Evolutionary conservation across 2,797 vertebrate species (phyloP).

Genomic region (Thripadectes ignobilis): DNA sequence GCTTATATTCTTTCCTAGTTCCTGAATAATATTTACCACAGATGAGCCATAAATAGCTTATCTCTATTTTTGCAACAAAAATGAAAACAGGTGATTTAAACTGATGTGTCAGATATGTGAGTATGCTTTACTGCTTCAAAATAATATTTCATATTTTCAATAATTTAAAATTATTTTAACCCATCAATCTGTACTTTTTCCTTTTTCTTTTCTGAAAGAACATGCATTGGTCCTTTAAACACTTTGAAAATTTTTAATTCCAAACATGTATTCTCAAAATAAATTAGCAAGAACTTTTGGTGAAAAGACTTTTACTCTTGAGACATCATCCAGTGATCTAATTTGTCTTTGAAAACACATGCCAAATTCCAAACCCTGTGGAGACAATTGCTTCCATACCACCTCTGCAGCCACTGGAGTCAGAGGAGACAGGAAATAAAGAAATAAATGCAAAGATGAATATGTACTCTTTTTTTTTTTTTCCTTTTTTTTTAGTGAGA

Average conservation of each 20-base stretch:
- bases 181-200: not conserved
- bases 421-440: not conserved
- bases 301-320: slow-evolving; percentile 16
- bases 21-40: not conserved
- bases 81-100: not conserved
- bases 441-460: slow-evolving; percentile 8
- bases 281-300: slow-evolving; percentile 22
- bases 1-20: not conserved
- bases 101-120: not conserved
- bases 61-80: not conserved
- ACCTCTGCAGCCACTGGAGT: not conserved
- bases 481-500: not conserved
- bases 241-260: slow-evolving; percentile 44
- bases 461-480: not conserved
- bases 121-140: not conserved
- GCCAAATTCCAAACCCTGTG: slow-evolving; percentile 35
- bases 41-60: not conserved
- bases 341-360: slow-evolving; percentile 53
- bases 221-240: not conserved
- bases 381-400: slow-evolving; percentile 49
- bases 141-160: not conserved
- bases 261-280: slow-evolving; percentile 29
- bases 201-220: not conserved
- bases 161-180: not conserved
- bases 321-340: slow-evolving; percentile 6